These are phyloP conservation scores for Drosophila ercepeae DNA, from an alignment of 1,140 invertebrate genomes.

Conservation along the genomic window DNA sequence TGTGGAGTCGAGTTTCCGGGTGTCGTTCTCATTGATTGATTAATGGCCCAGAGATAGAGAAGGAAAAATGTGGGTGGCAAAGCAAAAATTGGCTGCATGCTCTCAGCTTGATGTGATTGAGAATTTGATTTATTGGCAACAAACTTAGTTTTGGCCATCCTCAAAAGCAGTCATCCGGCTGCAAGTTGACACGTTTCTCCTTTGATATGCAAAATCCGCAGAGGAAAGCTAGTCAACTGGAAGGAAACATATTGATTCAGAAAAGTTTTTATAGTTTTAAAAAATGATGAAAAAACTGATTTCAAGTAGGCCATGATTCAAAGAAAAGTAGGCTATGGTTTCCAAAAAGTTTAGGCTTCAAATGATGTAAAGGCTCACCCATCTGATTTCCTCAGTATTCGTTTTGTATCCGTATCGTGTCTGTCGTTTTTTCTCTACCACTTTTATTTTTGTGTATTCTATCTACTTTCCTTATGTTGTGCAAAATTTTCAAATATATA, in stretches of 20 bases:
- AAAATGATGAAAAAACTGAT: too few relatives aligned
- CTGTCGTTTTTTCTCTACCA: not conserved
- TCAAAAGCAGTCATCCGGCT: slow-evolving; percentile 42
- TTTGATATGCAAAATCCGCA: slow-evolving; percentile 13
- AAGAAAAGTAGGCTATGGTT: not conserved
- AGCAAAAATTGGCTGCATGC: slow-evolving; percentile 38
- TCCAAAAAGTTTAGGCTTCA: not conserved
- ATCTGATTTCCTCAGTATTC: not conserved
- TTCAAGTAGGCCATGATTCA: not conserved
- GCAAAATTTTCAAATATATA: not conserved
- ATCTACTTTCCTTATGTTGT: not conserved
- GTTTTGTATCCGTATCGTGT: not conserved
- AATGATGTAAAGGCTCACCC: not conserved
- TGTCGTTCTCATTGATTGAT: slow-evolving; percentile 55
- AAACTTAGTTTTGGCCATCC: slow-evolving; percentile 59
- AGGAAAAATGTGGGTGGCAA: slow-evolving; percentile 1
- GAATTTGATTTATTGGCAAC: slow-evolving; percentile 75
- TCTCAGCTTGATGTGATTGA: slow-evolving; percentile 61
- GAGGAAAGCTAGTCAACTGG: not conserved
- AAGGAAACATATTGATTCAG: not conserved
- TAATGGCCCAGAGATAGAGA: slow-evolving; percentile 23
- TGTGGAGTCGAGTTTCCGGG: not conserved
- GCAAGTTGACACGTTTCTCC: slow-evolving; percentile 28
- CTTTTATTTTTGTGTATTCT: not conserved
- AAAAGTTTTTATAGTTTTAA: too few relatives aligned